A percentile compares a stretch with the other conserved stretches of the same genome.
These are phyloP conservation scores for Danio kyathit DNA, from an alignment of 2,797 vertebrate species.

Conservation along the genomic window DNA sequence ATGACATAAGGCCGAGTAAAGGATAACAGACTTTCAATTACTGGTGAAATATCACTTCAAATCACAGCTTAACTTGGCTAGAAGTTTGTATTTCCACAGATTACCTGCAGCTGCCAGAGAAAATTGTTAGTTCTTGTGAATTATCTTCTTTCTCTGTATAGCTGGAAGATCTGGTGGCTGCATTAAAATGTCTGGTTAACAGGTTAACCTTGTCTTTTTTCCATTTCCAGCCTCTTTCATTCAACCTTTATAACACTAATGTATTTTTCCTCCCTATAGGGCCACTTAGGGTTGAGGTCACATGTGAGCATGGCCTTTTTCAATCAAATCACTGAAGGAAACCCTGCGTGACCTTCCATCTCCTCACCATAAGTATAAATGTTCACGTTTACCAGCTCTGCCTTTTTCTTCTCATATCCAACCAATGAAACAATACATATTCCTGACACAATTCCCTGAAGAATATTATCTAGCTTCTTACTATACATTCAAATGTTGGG, in stretches of 20 bases:
- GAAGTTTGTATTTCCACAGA: not conserved
- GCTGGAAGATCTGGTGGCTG: constrained; percentile 53
- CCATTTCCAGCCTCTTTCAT: constrained; percentile 31
- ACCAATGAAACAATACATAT: not conserved
- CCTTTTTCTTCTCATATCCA: not conserved
- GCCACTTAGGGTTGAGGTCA: constrained; percentile 29
- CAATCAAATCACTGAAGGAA: constrained; percentile 50
- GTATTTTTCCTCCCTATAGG: constrained; percentile 35
- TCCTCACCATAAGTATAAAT: not conserved
- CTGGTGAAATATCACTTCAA: not conserved
- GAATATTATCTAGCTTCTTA: no score
- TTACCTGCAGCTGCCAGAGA: not conserved
- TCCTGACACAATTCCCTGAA: not conserved
- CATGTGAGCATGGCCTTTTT: constrained; percentile 29
- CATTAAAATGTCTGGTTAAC: constrained; percentile 73
- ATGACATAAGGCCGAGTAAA: not conserved
- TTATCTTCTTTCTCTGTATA: not conserved
- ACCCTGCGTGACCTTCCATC: not conserved
- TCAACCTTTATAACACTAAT: constrained; percentile 61
- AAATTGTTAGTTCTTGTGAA: not conserved
- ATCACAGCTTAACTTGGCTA: not conserved
- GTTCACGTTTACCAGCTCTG: not conserved
- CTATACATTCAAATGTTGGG: not conserved
- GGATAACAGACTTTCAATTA: not conserved
- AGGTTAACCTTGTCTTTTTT: constrained; percentile 70